Evolutionary conservation across 2,888 invertebrate genomes (phyloP).

Genomic region (Apoda limacodes): DNA sequence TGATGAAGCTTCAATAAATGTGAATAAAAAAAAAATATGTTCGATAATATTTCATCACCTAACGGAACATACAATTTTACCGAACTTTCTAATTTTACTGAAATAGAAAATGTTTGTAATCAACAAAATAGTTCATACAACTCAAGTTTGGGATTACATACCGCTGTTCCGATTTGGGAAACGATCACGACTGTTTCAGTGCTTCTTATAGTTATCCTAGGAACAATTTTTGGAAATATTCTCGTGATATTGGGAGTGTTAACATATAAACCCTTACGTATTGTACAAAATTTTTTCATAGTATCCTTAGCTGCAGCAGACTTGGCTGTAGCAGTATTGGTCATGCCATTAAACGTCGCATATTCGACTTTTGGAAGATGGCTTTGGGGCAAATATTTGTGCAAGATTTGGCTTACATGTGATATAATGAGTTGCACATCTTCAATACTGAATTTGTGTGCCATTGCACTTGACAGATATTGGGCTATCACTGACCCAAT

Average conservation of each 20-base stretch:
- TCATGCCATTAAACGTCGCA: slow-evolving; percentile 93
- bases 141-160: slow-evolving; percentile 74
- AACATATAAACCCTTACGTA: slow-evolving; percentile 91
- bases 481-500: slow-evolving; percentile 96
- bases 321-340: slow-evolving; percentile 88
- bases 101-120: slow-evolving; percentile 29
- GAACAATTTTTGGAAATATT: slow-evolving; percentile 92
- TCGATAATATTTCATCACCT: too few species aligned
- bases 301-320: slow-evolving; percentile 96
- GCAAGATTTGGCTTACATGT: slow-evolving; percentile 96
- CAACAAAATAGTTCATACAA: slow-evolving; percentile 72
- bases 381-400: slow-evolving; percentile 92
- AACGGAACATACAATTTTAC: too few species aligned
- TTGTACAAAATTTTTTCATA: slow-evolving; percentile 96
- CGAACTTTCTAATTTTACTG: too few species aligned
- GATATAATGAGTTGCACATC: slow-evolving; percentile 97
- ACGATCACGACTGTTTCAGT: slow-evolving; percentile 84
- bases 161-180: slow-evolving; percentile 87
- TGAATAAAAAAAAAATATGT: too few species aligned
- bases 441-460: slow-evolving; percentile 92
- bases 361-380: slow-evolving; percentile 91
- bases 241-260: slow-evolving; percentile 96
- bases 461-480: slow-evolving; percentile 94
- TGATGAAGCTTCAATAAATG: too few species aligned
- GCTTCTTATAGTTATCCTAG: slow-evolving; percentile 85